Evolutionary conservation across 2,113 vertebrate species (phyloP).

Genomic region (Okapia johnstoni): DNA sequence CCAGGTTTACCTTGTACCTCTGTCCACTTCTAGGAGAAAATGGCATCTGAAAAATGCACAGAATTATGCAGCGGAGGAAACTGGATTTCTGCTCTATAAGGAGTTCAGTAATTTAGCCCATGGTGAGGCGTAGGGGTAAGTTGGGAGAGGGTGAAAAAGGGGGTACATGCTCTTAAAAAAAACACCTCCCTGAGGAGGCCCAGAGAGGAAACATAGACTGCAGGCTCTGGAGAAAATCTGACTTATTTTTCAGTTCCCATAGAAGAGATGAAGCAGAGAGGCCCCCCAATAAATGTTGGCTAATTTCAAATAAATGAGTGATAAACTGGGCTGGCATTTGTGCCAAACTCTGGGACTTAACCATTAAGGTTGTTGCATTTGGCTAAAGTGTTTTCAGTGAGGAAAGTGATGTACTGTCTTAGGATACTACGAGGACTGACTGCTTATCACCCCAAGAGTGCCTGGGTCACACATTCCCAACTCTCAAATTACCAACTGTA

Average conservation of each 20-base stretch:
- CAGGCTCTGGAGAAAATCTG: neutral
- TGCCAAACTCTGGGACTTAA: neutral
- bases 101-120: neutral
- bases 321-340: neutral
- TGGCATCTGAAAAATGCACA: neutral
- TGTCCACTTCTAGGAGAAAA: neutral
- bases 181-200: neutral
- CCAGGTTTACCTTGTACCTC: neutral
- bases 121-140: neutral
- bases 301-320: constrained; percentile 6
- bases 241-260: neutral
- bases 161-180: neutral
- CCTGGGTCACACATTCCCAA: neutral
- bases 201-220: neutral
- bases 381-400: neutral
- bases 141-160: neutral
- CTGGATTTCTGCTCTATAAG: neutral
- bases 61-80: neutral
- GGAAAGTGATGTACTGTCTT: neutral
- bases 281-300: neutral
- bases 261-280: neutral
- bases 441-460: constrained; percentile 26
- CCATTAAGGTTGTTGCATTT: neutral
- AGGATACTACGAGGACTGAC: neutral
- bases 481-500: constrained; percentile 24